Conservation (phyloP, 2,888 invertebrate species). For the Synanthedon andrenaeformis region DNA sequence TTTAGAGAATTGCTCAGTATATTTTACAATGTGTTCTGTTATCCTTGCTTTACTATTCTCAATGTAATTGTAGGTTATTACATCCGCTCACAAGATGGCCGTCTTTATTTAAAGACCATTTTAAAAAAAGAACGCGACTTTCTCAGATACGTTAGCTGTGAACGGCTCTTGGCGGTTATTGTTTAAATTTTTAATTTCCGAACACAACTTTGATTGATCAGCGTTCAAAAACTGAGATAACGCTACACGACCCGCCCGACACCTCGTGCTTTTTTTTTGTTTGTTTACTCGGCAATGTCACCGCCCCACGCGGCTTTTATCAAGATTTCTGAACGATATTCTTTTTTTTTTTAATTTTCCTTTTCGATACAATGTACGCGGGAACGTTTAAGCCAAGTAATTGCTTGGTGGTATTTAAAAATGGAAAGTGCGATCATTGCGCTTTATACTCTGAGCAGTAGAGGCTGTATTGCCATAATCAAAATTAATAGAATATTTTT, state of each 20-base stretch:
- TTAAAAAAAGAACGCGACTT: conserved; percentile 6
- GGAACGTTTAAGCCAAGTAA: conserved; percentile 32
- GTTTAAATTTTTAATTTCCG: conserved; percentile 46
- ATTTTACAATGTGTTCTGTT: neutral
- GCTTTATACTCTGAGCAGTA: neutral
- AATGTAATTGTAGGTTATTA: neutral
- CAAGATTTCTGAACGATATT: conserved; percentile 25
- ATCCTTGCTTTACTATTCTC: neutral
- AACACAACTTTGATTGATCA: conserved; percentile 53
- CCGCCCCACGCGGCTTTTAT: conserved; percentile 42
- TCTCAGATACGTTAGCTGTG: conserved; percentile 4
- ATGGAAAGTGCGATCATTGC: neutral
- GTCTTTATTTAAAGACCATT: neutral
- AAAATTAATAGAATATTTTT: neutral
- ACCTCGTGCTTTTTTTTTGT: conserved; percentile 26
- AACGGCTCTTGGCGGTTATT: conserved; percentile 26
- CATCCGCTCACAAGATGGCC: neutral
- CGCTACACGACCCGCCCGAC: conserved; percentile 43
- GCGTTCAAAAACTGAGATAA: conserved; percentile 44
- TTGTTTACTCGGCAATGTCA: conserved; percentile 32
- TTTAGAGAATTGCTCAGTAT: no score
- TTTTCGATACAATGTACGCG: conserved; percentile 24
- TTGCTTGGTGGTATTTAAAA: conserved; percentile 26
- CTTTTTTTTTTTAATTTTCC: conserved; percentile 14
- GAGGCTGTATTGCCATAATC: neutral